Base-by-base conservation (phyloP, 2,888 invertebrate genomes). In the Plusia festucae region DNA sequence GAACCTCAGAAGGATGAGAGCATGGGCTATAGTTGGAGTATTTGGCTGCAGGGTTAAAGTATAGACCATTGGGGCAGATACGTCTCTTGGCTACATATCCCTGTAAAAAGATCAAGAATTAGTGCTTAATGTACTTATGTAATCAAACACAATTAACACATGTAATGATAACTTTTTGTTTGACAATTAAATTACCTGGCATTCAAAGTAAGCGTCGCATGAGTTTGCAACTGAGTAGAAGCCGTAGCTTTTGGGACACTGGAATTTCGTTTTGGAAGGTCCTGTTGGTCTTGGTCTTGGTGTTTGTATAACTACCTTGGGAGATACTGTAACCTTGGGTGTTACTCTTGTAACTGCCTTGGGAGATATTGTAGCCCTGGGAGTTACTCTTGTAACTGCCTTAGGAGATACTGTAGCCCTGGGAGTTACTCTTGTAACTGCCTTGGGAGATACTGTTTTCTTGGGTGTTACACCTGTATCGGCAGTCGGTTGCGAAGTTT, bases 1-100 rank as follows among this genome's bases (percentile, higher is more conserved):
- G 94, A 0, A 97, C 97, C 82, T 97, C 97, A 61, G 96, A 96
- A 13, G 98, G 97, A 88, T 97, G 97, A 73, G 97, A 96, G 79
- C 98, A 98, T 3, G 97, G 97, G 81, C 30, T 30, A 30, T 96
- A 97, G 53, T 96, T 95, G 32, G 95, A 96, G 60, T 90, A 89
- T 5, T 95, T 93, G 0, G 94, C 92, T 16, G 96, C 95, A 1
- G 96, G 95, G 81, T 97, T 97, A 88, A 97, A 98, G 8, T 97
- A 91, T 24, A 97, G 92, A 18, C 97, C 97, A 84, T 97, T 97
- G 2, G 97, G 97, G 73, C 98, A 98, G 1, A 96, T 84, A 80
- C 96, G 96, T 85, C 96, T 96, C 80, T 95, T 95, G 0, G 96
- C 93, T 2, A 96, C 93, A 6, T 97, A 96, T 76, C 97, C 93